Evolutionary conservation across 2,888 invertebrate species (phyloP).

Genomic region (Oxystoma pomonae): DNA sequence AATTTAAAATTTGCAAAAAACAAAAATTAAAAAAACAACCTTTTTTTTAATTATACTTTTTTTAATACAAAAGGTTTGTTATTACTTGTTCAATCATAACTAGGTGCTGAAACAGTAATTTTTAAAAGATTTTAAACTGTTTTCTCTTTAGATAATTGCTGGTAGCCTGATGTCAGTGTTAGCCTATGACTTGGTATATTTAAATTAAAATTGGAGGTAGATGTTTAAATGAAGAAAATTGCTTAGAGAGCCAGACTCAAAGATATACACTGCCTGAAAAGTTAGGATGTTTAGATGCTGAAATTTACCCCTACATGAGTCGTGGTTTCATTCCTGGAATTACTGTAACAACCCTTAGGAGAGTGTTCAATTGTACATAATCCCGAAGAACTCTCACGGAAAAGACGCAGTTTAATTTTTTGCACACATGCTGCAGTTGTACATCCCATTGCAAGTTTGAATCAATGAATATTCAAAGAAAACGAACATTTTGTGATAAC

Average conservation of each 20-base stretch:
- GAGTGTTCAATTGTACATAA: background rate
- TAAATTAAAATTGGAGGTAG: background rate
- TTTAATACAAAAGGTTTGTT: no score
- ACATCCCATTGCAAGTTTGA: background rate
- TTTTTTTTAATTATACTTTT: no score
- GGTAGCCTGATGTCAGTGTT: background rate
- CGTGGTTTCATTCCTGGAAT: background rate
- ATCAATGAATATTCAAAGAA: background rate
- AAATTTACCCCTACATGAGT: background rate
- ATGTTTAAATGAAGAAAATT: background rate
- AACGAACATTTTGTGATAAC: background rate
- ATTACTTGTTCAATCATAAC: no score
- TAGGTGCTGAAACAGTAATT: no score
- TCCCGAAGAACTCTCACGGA: background rate
- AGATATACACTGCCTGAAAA: background rate
- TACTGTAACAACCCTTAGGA: background rate
- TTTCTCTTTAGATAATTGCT: background rate
- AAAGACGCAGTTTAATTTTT: background rate
- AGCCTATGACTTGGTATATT: background rate
- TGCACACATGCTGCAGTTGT: background rate
- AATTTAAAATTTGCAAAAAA: no score
- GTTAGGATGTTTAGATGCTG: background rate
- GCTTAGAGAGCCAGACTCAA: background rate
- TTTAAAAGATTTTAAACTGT: background rate
- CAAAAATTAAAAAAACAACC: no score